Conservation (phyloP, 2,113 vertebrate genomes). For the Corythoichthys haematopterus region DNA sequence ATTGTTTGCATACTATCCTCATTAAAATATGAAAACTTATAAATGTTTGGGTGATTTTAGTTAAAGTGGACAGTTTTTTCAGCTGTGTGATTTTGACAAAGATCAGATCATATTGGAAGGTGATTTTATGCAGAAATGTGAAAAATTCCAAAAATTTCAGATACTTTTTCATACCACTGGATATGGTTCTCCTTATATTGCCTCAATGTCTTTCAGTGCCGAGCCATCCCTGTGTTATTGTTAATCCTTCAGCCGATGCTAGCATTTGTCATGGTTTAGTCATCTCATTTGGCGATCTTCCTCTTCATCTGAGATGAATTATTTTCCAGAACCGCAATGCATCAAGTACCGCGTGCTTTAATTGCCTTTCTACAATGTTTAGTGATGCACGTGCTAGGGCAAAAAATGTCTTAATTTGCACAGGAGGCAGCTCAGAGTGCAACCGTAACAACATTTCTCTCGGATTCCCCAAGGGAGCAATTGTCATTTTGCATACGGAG, state of each 20-base stretch:
- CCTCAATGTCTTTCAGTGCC: conserved; percentile 6
- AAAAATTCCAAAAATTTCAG: too few relatives aligned
- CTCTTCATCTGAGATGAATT: neutral
- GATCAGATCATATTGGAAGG: too few relatives aligned
- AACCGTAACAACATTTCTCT: conserved; percentile 46
- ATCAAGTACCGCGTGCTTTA: neutral
- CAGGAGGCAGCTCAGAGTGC: conserved; percentile 36
- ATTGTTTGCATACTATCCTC: too few relatives aligned
- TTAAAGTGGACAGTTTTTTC: too few relatives aligned
- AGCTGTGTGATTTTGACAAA: too few relatives aligned
- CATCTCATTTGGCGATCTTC: neutral
- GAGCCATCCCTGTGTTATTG: conserved; percentile 17
- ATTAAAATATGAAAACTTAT: too few relatives aligned
- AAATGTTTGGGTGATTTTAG: too few relatives aligned
- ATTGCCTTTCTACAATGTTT: conserved; percentile 10
- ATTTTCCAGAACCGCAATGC: neutral
- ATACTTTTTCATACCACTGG: conserved; percentile 1
- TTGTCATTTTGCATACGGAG: conserved; percentile 14
- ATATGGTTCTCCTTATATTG: neutral
- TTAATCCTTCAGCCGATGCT: conserved; percentile 28
- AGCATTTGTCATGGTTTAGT: conserved; percentile 13
- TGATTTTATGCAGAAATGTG: too few relatives aligned
- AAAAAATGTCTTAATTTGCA: conserved; percentile 24
- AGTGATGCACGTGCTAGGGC: conserved; percentile 8
- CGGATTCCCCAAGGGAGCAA: conserved; percentile 29